Percentiles rank a stretch among this genome's conserved stretches.
Evolutionary conservation across 2,797 vertebrate species (phyloP).

Genomic region (Cetoscarus ocellatus): DNA sequence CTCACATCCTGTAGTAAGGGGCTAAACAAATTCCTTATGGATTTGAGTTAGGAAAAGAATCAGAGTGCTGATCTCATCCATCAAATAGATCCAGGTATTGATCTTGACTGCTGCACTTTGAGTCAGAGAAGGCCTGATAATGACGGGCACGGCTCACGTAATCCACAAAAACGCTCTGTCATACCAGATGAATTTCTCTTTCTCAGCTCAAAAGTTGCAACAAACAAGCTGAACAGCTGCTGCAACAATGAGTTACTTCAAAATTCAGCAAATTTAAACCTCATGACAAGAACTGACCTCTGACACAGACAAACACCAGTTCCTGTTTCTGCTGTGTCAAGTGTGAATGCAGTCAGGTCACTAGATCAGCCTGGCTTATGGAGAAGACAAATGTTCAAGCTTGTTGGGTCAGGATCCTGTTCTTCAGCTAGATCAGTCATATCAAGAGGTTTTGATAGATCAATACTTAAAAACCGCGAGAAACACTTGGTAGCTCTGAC

Average conservation of each 20-base stretch:
- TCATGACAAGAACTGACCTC: background rate
- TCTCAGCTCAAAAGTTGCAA: background rate
- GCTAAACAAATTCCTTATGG: background rate
- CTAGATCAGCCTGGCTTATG: background rate
- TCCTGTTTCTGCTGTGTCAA: constrained; percentile 11
- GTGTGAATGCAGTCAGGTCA: background rate
- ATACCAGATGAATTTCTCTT: no score
- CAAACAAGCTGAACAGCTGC: background rate
- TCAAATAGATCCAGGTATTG: background rate
- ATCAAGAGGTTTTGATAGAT: background rate
- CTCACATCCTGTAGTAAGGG: background rate
- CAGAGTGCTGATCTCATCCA: no score
- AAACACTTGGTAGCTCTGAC: no score
- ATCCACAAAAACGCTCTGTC: background rate
- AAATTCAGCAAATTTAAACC: background rate
- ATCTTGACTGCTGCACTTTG: constrained; percentile 16
- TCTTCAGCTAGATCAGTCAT: background rate
- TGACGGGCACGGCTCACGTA: background rate
- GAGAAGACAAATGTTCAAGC: background rate
- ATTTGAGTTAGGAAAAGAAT: no score
- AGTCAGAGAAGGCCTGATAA: constrained; percentile 9
- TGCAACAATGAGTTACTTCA: background rate
- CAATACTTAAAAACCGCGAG: background rate
- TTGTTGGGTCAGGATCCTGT: background rate
- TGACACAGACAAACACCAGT: background rate